Percentiles rank a stretch among this genome's conserved stretches.
These are phyloP conservation scores for Actinopyga echinites DNA, from an alignment of 53 echinoderm and acorn worm species.

Conservation along the genomic window DNA sequence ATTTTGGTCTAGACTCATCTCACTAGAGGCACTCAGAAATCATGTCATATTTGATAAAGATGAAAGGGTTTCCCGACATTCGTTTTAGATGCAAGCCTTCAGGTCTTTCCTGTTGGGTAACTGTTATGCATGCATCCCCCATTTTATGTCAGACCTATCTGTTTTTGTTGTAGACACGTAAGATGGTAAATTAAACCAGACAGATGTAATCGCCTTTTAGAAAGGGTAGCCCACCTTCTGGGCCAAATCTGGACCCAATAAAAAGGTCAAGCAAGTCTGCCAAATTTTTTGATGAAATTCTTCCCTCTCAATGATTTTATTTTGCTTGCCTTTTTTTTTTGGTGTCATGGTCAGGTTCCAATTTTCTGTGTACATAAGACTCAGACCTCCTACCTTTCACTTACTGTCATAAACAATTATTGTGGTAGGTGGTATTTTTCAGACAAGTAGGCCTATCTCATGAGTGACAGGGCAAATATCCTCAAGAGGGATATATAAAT, in stretches of 20 bases:
- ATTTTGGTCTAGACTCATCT: too few species aligned
- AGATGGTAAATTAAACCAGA: constrained; percentile 9
- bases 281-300: not conserved
- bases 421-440: not conserved
- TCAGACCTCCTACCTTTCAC: not conserved
- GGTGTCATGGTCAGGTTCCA: constrained; percentile 23
- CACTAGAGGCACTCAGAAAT: too few species aligned
- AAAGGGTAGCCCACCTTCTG: not conserved
- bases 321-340: constrained; percentile 7
- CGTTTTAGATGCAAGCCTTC: too few species aligned
- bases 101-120: too few species aligned
- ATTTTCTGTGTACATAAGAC: not conserved
- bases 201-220: constrained; percentile 1
- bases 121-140: too few species aligned
- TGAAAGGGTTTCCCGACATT: too few species aligned
- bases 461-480: too few species aligned
- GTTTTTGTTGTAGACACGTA: not conserved
- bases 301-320: not conserved
- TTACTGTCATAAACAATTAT: constrained; percentile 30
- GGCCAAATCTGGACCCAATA: constrained; percentile 16
- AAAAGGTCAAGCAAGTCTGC: not conserved
- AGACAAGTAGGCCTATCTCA: not conserved
- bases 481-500: too few species aligned
- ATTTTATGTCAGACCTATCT: too few species aligned
- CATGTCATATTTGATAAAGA: too few species aligned